Evolutionary conservation across 2,113 vertebrate genomes (phyloP).

Genomic region (Apodemus speciosus): DNA sequence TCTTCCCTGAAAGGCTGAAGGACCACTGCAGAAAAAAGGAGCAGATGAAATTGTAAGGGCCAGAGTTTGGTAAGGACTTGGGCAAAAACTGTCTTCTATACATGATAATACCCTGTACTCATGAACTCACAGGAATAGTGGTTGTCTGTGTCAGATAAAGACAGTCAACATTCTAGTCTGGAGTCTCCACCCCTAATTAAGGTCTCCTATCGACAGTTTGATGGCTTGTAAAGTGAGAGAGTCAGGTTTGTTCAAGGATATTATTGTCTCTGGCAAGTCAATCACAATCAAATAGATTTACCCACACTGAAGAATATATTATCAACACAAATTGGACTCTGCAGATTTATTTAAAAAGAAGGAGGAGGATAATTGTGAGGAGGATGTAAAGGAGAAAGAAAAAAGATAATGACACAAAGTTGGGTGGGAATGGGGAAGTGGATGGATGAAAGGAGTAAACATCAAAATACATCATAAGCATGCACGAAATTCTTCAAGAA

Average conservation of each 20-base stretch:
- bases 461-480: neutral
- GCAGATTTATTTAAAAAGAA: neutral
- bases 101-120: neutral
- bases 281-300: neutral
- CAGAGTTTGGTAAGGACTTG: neutral
- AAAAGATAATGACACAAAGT: neutral
- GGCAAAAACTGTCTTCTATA: neutral
- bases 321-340: neutral
- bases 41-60: neutral
- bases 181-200: neutral
- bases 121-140: neutral
- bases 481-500: neutral
- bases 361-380: no score
- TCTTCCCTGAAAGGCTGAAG: neutral
- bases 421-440: neutral
- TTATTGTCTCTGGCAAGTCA: neutral
- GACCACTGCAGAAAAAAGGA: neutral
- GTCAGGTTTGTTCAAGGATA: neutral
- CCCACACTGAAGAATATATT: neutral
- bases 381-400: neutral
- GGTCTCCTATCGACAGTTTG: neutral
- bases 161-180: neutral
- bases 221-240: neutral
- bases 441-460: neutral
- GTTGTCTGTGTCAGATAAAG: neutral